Conservation (phyloP, 1,140 invertebrate genomes). For the Archivesica marissinica region DNA sequence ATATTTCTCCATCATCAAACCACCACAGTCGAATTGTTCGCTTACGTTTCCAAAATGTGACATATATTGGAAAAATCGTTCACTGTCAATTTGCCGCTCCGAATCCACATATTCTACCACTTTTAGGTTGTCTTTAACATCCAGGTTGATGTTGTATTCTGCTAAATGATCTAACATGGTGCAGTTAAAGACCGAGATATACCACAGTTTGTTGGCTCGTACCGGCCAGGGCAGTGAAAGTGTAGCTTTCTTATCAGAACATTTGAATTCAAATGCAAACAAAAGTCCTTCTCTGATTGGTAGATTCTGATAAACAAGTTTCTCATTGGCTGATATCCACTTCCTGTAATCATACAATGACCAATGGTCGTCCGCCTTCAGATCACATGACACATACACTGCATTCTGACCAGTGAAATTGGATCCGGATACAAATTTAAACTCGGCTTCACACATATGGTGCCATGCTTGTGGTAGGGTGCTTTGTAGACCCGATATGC, state of each 20-base stretch:
- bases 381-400: constrained; percentile 54
- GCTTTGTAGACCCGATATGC: background rate
- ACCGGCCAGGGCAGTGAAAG: constrained; percentile 64
- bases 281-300: background rate
- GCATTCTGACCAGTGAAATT: constrained; percentile 39
- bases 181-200: constrained; percentile 38
- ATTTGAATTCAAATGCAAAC: constrained; percentile 47
- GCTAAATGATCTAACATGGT: constrained; percentile 42
- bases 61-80: constrained; percentile 24
- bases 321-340: constrained; percentile 52
- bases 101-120: constrained; percentile 55
- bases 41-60: constrained; percentile 47
- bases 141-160: constrained; percentile 39
- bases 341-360: constrained; percentile 47
- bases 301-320: background rate
- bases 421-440: constrained; percentile 19
- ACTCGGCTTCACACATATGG: constrained; percentile 15
- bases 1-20: constrained; percentile 39
- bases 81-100: background rate
- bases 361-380: constrained; percentile 30
- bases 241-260: background rate
- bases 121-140: constrained; percentile 49
- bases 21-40: constrained; percentile 67
- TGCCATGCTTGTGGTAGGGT: background rate
- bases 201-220: constrained; percentile 44